Conservation (phyloP, 2,797 vertebrate genomes). For the Synanceia verrucosa region DNA sequence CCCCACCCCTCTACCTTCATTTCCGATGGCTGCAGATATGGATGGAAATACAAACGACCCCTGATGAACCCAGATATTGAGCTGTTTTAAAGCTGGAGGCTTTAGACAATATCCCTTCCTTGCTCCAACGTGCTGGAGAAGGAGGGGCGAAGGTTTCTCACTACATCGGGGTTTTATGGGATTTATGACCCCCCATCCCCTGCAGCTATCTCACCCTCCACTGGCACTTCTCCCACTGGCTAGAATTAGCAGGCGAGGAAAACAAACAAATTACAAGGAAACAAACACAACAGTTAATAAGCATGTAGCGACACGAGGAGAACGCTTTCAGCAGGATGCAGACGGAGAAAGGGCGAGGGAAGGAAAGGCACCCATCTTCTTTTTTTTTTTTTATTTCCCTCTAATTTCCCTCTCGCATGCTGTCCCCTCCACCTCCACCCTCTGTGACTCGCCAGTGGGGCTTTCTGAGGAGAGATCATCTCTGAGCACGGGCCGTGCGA, state of each 20-base stretch:
- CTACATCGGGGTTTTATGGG: slow-evolving; percentile 73
- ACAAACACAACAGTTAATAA: slow-evolving; percentile 79
- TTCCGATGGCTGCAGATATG: slow-evolving; percentile 79
- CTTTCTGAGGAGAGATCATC: slow-evolving; percentile 74
- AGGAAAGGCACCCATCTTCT: slow-evolving; percentile 43
- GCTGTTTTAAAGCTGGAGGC: slow-evolving; percentile 77
- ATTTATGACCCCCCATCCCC: slow-evolving; percentile 75
- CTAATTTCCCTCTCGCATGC: slow-evolving; percentile 57
- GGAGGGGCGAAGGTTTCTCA: slow-evolving; percentile 63
- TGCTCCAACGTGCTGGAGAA: slow-evolving; percentile 45
- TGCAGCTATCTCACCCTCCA: slow-evolving; percentile 58
- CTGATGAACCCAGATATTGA: slow-evolving; percentile 79
- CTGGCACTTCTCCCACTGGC: slow-evolving; percentile 73
- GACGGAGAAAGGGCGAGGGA: slow-evolving; percentile 25
- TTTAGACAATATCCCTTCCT: slow-evolving; percentile 75
- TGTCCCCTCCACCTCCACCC: slow-evolving; percentile 52
- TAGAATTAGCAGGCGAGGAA: slow-evolving; percentile 77
- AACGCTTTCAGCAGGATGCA: slow-evolving; percentile 57
- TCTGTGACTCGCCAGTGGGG: slow-evolving; percentile 52
- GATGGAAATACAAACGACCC: slow-evolving; percentile 83
- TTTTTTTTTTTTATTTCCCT: slow-evolving; percentile 58
- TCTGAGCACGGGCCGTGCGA: slow-evolving; percentile 70
- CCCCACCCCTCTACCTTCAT: too few species aligned
- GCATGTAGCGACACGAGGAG: slow-evolving; percentile 73
- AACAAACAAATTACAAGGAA: slow-evolving; percentile 82